phyloP scores from a whole-genome alignment of 2,888 invertebrate genomes.

The Melipona beecheii region DNA sequence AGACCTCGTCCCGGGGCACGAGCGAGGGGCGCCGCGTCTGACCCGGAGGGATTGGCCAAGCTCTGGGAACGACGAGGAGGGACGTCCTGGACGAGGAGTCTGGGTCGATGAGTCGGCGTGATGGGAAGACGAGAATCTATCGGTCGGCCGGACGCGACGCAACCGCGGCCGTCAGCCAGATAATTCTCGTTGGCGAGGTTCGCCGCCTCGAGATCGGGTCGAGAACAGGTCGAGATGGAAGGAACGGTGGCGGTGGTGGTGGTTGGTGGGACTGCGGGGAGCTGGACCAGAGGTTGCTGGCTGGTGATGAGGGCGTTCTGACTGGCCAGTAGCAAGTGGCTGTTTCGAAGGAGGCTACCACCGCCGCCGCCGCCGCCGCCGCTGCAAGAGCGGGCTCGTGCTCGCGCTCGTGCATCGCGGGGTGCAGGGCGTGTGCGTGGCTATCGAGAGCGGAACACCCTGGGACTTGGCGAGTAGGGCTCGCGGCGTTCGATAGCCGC shows the following conservation, averaged over 20 bases:
- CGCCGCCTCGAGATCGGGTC: slow-evolving; percentile 33
- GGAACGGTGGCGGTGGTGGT: slow-evolving; percentile 21
- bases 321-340: slow-evolving; percentile 66
- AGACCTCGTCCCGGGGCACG: slow-evolving; percentile 36
- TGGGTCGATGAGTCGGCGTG: slow-evolving; percentile 75
- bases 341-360: slow-evolving; percentile 58
- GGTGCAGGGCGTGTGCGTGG: slow-evolving; percentile 65
- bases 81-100: slow-evolving; percentile 21
- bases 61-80: slow-evolving; percentile 28
- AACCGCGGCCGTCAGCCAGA: slow-evolving; percentile 5
- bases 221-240: slow-evolving; percentile 7
- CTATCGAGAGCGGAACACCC: slow-evolving; percentile 75
- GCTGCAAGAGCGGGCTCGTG: slow-evolving; percentile 58
- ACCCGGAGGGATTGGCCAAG: not conserved
- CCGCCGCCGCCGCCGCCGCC: slow-evolving; percentile 53
- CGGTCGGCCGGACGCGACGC: slow-evolving; percentile 48
- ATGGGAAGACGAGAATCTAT: slow-evolving; percentile 67
- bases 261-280: slow-evolving; percentile 26
- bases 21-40: not conserved
- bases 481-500: slow-evolving; percentile 80
- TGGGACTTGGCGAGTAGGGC: slow-evolving; percentile 78
- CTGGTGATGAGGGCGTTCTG: slow-evolving; percentile 73
- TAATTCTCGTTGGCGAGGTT: slow-evolving; percentile 41
- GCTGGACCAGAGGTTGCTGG: slow-evolving; percentile 50
- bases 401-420: slow-evolving; percentile 36